phyloP scores from a whole-genome alignment of 2,113 vertebrate species.

The Rissa tridactyla region DNA sequence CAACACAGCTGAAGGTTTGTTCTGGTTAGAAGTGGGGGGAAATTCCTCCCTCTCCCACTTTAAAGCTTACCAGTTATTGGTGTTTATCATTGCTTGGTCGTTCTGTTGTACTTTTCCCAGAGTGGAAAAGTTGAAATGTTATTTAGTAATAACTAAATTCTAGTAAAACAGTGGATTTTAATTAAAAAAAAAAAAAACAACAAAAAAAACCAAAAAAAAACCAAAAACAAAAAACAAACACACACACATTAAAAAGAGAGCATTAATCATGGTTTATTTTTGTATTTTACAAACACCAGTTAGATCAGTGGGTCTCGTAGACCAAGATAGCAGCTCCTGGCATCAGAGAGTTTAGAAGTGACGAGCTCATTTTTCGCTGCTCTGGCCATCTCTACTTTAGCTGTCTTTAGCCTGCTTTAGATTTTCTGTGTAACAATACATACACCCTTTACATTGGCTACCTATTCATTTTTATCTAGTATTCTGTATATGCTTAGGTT shows the following conservation, averaged over 20 bases:
- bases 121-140: not conserved
- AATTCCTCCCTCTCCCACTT: not conserved
- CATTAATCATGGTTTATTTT: not conserved
- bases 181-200: not conserved
- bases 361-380: not conserved
- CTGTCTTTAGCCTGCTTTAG: not conserved
- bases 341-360: not conserved
- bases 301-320: not conserved
- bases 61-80: not conserved
- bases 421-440: not conserved
- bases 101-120: not conserved
- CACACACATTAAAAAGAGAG: too few relatives aligned
- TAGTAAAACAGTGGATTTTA: not conserved
- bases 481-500: not conserved
- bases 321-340: not conserved
- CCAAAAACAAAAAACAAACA: too few relatives aligned
- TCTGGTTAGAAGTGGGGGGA: conserved; percentile 12
- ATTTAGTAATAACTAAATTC: not conserved
- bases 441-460: not conserved
- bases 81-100: not conserved
- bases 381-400: not conserved
- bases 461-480: not conserved
- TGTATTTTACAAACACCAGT: not conserved
- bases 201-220: not conserved
- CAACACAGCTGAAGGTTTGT: not conserved